These are phyloP conservation scores for Netelia virgata DNA, from an alignment of 2,888 invertebrate species.

Conservation along the genomic window DNA sequence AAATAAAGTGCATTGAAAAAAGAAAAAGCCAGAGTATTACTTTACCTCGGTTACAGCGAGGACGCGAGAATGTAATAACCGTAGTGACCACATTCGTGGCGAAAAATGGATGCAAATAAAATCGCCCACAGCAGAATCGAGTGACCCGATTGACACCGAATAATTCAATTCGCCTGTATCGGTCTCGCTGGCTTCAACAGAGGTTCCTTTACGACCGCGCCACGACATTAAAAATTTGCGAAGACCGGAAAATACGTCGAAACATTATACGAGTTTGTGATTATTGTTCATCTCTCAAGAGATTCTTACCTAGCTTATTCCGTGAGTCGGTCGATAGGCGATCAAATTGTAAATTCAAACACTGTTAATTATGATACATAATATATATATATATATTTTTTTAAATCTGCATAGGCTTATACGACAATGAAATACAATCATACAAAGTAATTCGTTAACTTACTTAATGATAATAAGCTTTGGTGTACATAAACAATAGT, in stretches of 20 bases:
- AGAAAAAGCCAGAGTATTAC: constrained; percentile 11
- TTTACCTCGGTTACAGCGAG: neutral
- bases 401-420: constrained; percentile 80
- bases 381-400: constrained; percentile 74
- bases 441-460: constrained; percentile 83
- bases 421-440: constrained; percentile 82
- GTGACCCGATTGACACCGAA: constrained; percentile 45
- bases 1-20: constrained; percentile 31
- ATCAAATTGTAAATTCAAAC: neutral
- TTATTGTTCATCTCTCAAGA: too few relatives aligned
- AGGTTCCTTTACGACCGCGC: too few relatives aligned
- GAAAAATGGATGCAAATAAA: constrained; percentile 49
- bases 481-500: constrained; percentile 84
- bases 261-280: too few relatives aligned
- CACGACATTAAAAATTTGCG: too few relatives aligned
- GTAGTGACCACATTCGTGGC: neutral
- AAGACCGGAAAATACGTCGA: too few relatives aligned
- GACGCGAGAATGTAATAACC: neutral
- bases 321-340: neutral
- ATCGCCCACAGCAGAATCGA: neutral
- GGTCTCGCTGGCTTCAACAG: neutral
- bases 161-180: constrained; percentile 16
- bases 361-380: constrained; percentile 78
- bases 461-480: constrained; percentile 84
- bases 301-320: too few relatives aligned